Conservation (phyloP, 2,888 invertebrate species). For the Cheilosia impressa region DNA sequence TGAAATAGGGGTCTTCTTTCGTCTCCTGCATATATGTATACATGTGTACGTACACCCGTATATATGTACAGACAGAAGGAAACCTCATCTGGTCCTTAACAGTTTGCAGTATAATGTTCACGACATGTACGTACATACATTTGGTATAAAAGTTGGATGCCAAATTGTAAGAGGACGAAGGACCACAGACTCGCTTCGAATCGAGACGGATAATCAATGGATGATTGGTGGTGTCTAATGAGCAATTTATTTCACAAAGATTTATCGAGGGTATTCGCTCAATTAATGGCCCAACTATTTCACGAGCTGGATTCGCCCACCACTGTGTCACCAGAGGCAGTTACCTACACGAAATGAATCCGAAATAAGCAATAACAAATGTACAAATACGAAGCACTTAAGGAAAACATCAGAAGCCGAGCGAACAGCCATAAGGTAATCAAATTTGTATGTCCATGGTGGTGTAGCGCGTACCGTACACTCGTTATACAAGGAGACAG, state of each 20-base stretch:
- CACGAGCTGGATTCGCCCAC: slow-evolving; percentile 4
- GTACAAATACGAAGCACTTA: slow-evolving; percentile 25
- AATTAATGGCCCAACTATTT: slow-evolving; percentile 50
- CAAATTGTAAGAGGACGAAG: slow-evolving; percentile 26
- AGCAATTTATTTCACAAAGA: slow-evolving; percentile 66
- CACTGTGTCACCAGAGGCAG: slow-evolving; percentile 10
- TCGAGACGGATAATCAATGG: slow-evolving; percentile 69
- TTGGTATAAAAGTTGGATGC: slow-evolving; percentile 9
- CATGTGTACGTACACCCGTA: neutral
- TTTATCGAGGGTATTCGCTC: slow-evolving; percentile 60
- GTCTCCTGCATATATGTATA: neutral
- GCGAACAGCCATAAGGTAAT: slow-evolving; percentile 51
- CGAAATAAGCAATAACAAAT: slow-evolving; percentile 23
- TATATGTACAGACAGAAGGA: slow-evolving; percentile 5
- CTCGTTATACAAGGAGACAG: slow-evolving; percentile 1
- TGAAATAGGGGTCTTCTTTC: slow-evolving; percentile 17
- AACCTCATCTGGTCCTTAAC: slow-evolving; percentile 22
- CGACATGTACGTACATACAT: too few relatives aligned
- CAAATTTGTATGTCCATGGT: slow-evolving; percentile 60
- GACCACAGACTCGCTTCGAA: slow-evolving; percentile 17
- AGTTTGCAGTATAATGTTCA: slow-evolving; percentile 25
- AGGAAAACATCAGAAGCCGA: slow-evolving; percentile 29
- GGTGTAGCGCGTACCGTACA: neutral
- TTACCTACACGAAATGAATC: slow-evolving; percentile 13
- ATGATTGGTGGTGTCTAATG: slow-evolving; percentile 69